Evolutionary conservation across 2,797 vertebrate species (phyloP).

Genomic region (Clarias laeviceps): DNA sequence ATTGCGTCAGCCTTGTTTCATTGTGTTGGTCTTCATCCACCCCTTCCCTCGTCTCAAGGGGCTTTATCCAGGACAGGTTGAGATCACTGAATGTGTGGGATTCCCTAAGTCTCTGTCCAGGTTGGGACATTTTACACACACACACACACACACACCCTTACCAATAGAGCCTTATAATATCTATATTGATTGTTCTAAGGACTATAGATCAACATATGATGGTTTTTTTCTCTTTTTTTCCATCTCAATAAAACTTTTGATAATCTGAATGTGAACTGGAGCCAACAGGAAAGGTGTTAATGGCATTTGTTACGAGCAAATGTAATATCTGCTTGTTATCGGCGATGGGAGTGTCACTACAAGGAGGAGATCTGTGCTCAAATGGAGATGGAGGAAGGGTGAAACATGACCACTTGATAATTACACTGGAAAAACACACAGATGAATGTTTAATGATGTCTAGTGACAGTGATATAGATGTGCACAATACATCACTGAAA

Average conservation of each 20-base stretch:
- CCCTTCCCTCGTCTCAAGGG: conserved; percentile 21
- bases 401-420: conserved; percentile 50
- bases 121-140: conserved; percentile 14
- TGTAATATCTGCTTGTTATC: conserved; percentile 35
- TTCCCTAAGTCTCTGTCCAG: conserved; percentile 27
- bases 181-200: neutral
- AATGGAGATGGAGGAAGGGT: conserved; percentile 37
- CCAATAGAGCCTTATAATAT: neutral
- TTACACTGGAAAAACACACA: conserved; percentile 53
- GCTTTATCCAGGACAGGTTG: conserved; percentile 39
- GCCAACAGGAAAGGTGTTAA: conserved; percentile 17
- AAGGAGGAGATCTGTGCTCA: conserved; percentile 36
- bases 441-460: conserved; percentile 55
- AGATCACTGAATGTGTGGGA: conserved; percentile 39
- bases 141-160: neutral
- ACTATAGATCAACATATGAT: neutral
- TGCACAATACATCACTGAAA: conserved; percentile 29
- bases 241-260: neutral
- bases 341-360: conserved; percentile 13
- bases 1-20: conserved; percentile 48
- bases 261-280: conserved; percentile 8
- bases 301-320: conserved; percentile 30
- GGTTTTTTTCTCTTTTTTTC: neutral
- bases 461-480: conserved; percentile 49
- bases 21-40: conserved; percentile 35